A percentile compares a stretch with the other conserved stretches of the same genome.
phyloP scores from a whole-genome alignment of 2,888 invertebrate genomes.

The Drosophila mettleri region DNA sequence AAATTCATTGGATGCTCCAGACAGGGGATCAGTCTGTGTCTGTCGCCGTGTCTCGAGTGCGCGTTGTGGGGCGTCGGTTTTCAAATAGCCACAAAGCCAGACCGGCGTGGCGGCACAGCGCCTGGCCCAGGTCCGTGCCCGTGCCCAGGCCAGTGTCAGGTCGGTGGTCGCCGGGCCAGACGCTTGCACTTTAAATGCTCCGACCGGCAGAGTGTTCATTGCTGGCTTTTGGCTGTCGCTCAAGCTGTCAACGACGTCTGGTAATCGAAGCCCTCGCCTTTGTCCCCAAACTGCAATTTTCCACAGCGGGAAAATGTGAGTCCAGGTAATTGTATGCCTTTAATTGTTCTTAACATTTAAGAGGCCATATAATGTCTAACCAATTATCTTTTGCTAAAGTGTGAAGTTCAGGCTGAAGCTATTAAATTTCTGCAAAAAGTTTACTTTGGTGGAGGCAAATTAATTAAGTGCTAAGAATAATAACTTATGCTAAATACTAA shows the following conservation, averaged over 20 bases:
- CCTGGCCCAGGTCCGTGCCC: too few species aligned
- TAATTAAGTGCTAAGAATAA: background rate
- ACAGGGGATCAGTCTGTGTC: conserved; percentile 27
- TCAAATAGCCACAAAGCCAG: conserved; percentile 58
- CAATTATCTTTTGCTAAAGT: conserved; percentile 18
- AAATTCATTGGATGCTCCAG: conserved; percentile 62
- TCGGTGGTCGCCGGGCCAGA: conserved; percentile 14
- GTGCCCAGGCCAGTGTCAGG: conserved; percentile 18
- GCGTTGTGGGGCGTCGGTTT: conserved; percentile 52
- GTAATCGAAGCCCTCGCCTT: conserved; percentile 51
- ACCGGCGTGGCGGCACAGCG: conserved; percentile 1
- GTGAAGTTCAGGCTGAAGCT: background rate
- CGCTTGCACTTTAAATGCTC: conserved; percentile 27
- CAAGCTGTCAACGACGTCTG: conserved; percentile 46
- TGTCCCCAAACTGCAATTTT: background rate
- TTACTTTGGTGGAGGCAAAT: too few species aligned
- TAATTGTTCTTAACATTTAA: conserved; percentile 41
- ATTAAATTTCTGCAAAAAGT: background rate
- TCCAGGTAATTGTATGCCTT: conserved; percentile 38
- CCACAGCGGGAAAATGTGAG: conserved; percentile 6
- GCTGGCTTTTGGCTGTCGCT: conserved; percentile 30
- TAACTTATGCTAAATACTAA: too few species aligned
- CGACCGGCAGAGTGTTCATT: conserved; percentile 1
- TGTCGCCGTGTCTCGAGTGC: conserved; percentile 42
- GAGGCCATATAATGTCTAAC: conserved; percentile 28